A percentile compares a stretch with the other conserved stretches of the same genome.
phyloP scores from a whole-genome alignment of 1,140 invertebrate genomes.

The Andricus grossulariae region DNA sequence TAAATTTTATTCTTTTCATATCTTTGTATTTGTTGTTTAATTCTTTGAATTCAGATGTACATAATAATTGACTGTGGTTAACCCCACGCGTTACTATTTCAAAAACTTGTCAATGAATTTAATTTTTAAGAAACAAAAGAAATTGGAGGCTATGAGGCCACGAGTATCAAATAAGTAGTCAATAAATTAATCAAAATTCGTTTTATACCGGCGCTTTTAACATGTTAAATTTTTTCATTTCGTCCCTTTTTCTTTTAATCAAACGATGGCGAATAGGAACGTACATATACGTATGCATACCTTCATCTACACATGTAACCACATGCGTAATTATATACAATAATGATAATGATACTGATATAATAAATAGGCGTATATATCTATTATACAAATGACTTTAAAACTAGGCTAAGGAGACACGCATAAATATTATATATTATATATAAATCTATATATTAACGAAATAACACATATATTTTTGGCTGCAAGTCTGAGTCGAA shows the following conservation, averaged over 20 bases:
- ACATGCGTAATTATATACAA: conserved; percentile 40
- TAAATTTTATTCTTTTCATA: no score
- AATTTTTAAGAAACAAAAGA: conserved; percentile 1
- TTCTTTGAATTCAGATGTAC: no score
- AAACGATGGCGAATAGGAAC: conserved; percentile 25
- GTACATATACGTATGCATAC: conserved; percentile 46
- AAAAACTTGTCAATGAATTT: conserved; percentile 17
- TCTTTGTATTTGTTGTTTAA: no score
- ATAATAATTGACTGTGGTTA: no score
- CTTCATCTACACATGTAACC: conserved; percentile 24
- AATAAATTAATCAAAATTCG: conserved; percentile 31
- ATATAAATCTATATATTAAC: conserved; percentile 37
- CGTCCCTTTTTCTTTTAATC: conserved; percentile 1
- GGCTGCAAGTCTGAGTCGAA: conserved; percentile 49
- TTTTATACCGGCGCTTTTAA: conserved; percentile 16
- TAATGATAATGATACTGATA: conserved; percentile 37
- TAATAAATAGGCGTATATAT: conserved; percentile 47
- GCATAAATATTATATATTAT: conserved; percentile 51
- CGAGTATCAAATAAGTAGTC: conserved; percentile 19
- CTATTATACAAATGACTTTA: conserved; percentile 39
- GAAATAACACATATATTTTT: conserved; percentile 60
- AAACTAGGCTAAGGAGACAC: conserved; percentile 45
- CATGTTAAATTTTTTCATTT: neutral
- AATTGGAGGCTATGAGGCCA: conserved; percentile 14
- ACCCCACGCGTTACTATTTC: neutral